Percentiles rank a stretch among this genome's conserved stretches.
phyloP scores from a whole-genome alignment of 2,113 vertebrate species.

The Atherinomorus stipes region DNA sequence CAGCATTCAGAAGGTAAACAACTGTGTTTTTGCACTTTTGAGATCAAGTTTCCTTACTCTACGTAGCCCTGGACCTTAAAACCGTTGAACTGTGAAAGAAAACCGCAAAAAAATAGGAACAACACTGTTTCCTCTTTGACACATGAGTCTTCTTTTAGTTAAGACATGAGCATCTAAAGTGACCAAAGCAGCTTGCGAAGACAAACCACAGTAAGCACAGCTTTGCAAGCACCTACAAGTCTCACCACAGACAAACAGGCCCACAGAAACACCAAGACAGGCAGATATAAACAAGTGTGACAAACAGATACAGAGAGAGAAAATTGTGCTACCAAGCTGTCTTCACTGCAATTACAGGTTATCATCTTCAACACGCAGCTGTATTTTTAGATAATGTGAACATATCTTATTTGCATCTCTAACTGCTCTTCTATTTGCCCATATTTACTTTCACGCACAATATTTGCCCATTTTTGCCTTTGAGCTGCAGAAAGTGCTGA shows the following conservation, averaged over 20 bases:
- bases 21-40: conserved; percentile 36
- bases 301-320: conserved; percentile 6
- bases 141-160: conserved; percentile 53
- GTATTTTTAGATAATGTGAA: conserved; percentile 28
- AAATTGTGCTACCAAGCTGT: conserved; percentile 10
- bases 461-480: neutral
- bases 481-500: neutral
- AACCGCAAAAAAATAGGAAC: conserved; percentile 54
- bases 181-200: conserved; percentile 44
- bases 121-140: conserved; percentile 70
- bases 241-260: conserved; percentile 14
- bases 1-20: conserved; percentile 51
- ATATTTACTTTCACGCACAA: neutral
- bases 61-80: conserved; percentile 54
- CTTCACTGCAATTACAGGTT: conserved; percentile 10
- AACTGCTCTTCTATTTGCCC: conserved; percentile 1
- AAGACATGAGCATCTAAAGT: conserved; percentile 39
- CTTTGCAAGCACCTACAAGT: conserved; percentile 19
- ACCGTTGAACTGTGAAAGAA: conserved; percentile 50
- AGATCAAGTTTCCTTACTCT: conserved; percentile 65
- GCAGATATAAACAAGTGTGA: conserved; percentile 25
- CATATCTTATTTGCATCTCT: conserved; percentile 18
- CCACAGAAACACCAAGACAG: conserved; percentile 11
- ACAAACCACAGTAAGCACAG: neutral
- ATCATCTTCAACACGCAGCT: conserved; percentile 2